Conservation (phyloP, 2,888 invertebrate genomes). For the Digitonthophagus gazella region DNA sequence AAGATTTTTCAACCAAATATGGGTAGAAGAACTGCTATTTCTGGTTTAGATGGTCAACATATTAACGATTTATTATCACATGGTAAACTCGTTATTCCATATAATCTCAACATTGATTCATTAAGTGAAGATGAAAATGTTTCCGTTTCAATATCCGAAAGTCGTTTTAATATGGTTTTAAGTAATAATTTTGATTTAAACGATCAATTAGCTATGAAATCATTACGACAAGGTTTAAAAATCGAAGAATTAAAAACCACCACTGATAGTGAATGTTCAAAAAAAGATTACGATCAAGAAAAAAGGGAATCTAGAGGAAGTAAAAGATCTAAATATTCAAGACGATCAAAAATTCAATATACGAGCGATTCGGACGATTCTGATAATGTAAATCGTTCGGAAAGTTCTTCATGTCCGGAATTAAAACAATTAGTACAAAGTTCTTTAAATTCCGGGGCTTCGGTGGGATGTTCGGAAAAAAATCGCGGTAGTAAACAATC, state of each 20-base stretch:
- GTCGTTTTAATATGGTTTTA: constrained; percentile 40
- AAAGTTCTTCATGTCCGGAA: constrained; percentile 52
- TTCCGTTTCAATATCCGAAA: constrained; percentile 49
- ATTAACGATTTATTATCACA: constrained; percentile 46
- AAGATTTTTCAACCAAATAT: constrained; percentile 59
- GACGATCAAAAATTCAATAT: constrained; percentile 26
- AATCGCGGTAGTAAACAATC: constrained; percentile 51
- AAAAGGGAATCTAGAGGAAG: constrained; percentile 39
- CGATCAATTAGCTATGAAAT: constrained; percentile 48
- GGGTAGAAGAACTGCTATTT: constrained; percentile 53
- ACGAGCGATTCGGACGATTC: constrained; percentile 28
- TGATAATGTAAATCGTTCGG: constrained; percentile 38
- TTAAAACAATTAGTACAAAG: constrained; percentile 51
- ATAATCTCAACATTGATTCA: constrained; percentile 37
- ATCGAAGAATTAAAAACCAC: constrained; percentile 40
- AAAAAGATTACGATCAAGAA: constrained; percentile 37
- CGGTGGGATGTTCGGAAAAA: constrained; percentile 46
- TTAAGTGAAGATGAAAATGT: constrained; percentile 51
- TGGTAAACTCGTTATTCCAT: constrained; percentile 45
- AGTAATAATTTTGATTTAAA: constrained; percentile 48
- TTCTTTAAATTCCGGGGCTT: constrained; percentile 52
- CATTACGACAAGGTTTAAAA: constrained; percentile 43
- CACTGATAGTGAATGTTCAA: constrained; percentile 26
- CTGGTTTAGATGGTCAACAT: constrained; percentile 52
- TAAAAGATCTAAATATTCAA: constrained; percentile 35